phyloP scores from a whole-genome alignment of 2,797 vertebrate genomes.

The Hafferia zeledoni region DNA sequence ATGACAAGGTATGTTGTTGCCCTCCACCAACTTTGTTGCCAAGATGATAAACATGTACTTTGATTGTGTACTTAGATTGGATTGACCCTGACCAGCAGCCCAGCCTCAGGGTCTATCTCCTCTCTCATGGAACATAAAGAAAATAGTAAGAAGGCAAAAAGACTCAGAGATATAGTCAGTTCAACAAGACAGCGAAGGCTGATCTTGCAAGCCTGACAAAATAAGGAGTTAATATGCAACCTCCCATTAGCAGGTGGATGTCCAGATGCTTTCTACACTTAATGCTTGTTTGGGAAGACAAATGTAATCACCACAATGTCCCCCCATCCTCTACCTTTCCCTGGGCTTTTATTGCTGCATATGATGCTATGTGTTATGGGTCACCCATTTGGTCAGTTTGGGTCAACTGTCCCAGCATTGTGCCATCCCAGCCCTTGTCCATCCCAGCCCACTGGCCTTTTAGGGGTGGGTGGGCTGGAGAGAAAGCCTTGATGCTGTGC shows the following conservation, averaged over 20 bases:
- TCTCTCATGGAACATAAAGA: neutral
- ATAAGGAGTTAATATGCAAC: neutral
- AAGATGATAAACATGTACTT: accelerated
- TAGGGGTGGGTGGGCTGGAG: neutral
- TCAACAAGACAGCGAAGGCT: neutral
- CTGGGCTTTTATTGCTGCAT: neutral
- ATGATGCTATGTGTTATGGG: accelerated
- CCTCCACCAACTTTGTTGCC: neutral
- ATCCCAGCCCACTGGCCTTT: neutral
- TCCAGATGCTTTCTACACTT: neutral
- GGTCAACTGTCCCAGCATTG: neutral
- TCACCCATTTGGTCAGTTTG: neutral
- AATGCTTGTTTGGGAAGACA: neutral
- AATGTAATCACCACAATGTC: neutral
- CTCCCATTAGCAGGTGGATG: neutral
- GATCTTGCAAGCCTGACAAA: neutral
- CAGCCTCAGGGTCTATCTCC: neutral
- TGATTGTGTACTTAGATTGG: neutral
- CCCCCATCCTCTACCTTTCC: neutral
- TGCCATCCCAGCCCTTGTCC: neutral
- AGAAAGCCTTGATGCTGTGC: neutral
- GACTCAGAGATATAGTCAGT: neutral
- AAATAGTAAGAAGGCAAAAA: neutral
- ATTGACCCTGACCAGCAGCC: neutral
- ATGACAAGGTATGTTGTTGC: conserved; percentile 84